Conservation (phyloP, 2,888 invertebrate genomes). For the Tipula vernalis region DNA sequence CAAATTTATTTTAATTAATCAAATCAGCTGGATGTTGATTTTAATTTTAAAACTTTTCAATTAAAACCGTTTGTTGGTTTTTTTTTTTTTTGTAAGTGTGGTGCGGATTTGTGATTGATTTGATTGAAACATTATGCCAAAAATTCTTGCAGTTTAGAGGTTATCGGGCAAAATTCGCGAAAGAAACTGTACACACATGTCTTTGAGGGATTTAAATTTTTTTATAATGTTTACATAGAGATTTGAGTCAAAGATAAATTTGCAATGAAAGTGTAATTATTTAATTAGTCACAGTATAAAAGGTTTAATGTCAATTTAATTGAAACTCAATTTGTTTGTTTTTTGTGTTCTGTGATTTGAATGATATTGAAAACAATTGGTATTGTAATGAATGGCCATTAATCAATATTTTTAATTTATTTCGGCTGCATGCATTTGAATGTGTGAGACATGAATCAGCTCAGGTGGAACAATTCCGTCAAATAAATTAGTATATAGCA, state of each 20-base stretch:
- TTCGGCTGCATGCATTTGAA: not conserved
- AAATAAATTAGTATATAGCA: not conserved
- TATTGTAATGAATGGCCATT: not conserved
- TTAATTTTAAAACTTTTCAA: not conserved
- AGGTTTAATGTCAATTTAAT: not conserved
- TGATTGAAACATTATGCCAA: not conserved
- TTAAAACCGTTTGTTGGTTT: not conserved
- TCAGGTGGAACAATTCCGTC: not conserved
- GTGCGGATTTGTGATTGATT: not conserved
- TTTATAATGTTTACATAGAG: not conserved
- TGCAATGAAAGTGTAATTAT: not conserved
- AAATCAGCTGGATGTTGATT: not conserved
- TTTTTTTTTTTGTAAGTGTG: not conserved
- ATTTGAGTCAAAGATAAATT: not conserved
- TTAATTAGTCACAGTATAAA: not conserved
- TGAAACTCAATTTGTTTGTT: not conserved
- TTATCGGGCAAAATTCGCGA: not conserved
- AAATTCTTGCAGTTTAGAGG: not conserved
- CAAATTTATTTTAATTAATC: not conserved
- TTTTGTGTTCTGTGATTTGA: not conserved
- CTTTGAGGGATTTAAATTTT: not conserved
- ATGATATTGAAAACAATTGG: slow-evolving; percentile 4
- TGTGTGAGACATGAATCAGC: not conserved
- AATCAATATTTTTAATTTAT: not conserved
- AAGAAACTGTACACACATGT: not conserved